phyloP scores from a whole-genome alignment of 2,797 vertebrate genomes.

The Rhabdophis nuchalis region DNA sequence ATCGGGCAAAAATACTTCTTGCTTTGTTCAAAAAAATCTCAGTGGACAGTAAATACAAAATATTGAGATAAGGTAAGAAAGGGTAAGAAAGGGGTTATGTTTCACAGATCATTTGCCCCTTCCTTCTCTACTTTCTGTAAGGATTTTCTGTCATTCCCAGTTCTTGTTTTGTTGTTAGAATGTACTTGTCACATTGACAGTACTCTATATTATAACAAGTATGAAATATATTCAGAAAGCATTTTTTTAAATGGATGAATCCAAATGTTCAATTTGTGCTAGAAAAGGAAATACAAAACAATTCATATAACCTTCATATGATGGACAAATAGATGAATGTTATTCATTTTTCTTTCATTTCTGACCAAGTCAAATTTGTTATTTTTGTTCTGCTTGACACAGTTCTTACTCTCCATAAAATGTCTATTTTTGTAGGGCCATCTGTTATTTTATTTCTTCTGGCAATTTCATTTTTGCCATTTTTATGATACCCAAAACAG shows the following conservation, averaged over 20 bases:
- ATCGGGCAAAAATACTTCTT: not conserved
- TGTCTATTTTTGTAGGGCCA: not conserved
- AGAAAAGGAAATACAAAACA: not conserved
- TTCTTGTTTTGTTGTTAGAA: not conserved
- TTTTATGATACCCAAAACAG: not conserved
- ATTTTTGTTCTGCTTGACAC: conserved; percentile 1
- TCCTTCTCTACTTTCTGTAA: not conserved
- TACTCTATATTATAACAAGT: not conserved
- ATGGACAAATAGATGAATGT: not conserved
- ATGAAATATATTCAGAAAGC: not conserved
- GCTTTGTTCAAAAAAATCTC: not conserved
- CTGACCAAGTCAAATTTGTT: not conserved
- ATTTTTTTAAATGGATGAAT: not conserved
- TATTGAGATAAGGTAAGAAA: not conserved
- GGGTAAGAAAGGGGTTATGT: not conserved
- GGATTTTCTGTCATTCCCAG: not conserved
- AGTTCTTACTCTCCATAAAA: not conserved
- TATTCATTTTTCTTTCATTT: not conserved
- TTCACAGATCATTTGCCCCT: no score
- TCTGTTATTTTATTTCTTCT: conserved; percentile 11
- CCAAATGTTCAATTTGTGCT: not conserved
- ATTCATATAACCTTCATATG: not conserved
- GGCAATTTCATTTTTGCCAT: conserved; percentile 8
- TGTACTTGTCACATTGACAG: not conserved
- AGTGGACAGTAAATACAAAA: not conserved